Percentiles rank a stretch among this genome's conserved stretches.
Evolutionary conservation across 2,797 vertebrate species (phyloP).

Genomic region (Rhynchonycteris naso): DNA sequence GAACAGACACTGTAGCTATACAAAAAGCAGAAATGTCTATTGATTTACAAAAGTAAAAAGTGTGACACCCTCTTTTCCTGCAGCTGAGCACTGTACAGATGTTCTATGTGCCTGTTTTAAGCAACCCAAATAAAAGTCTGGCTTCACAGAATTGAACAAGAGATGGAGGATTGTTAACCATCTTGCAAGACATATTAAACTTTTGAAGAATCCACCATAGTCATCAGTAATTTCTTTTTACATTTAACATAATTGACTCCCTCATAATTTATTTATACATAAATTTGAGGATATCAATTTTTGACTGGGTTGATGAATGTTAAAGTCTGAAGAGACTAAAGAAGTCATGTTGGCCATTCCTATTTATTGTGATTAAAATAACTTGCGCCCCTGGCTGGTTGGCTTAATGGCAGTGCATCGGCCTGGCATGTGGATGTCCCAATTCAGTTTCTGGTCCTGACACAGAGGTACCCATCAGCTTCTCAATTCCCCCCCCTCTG

Average conservation of each 20-base stretch:
- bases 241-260: background rate
- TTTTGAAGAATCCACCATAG: background rate
- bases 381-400: no score
- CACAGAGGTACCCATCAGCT: no score
- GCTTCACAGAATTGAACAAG: background rate
- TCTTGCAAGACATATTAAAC: background rate
- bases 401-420: no score
- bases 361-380: background rate
- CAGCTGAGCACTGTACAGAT: background rate
- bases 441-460: no score
- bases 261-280: constrained; percentile 6
- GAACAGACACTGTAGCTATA: background rate
- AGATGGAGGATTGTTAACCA: background rate
- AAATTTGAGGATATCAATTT: background rate
- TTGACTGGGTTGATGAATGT: background rate
- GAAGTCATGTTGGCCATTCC: background rate
- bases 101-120: background rate
- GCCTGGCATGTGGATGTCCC: no score
- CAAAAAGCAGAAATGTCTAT: background rate
- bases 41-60: constrained; percentile 26
- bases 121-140: background rate
- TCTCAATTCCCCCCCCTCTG: no score
- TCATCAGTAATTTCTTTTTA: background rate
- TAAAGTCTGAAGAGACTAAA: constrained; percentile 11
- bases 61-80: background rate